Percentiles rank a stretch among this genome's conserved stretches.
These are phyloP conservation scores for Cricetomys ansorgei DNA, from an alignment of 2,113 vertebrate genomes.

Conservation along the genomic window DNA sequence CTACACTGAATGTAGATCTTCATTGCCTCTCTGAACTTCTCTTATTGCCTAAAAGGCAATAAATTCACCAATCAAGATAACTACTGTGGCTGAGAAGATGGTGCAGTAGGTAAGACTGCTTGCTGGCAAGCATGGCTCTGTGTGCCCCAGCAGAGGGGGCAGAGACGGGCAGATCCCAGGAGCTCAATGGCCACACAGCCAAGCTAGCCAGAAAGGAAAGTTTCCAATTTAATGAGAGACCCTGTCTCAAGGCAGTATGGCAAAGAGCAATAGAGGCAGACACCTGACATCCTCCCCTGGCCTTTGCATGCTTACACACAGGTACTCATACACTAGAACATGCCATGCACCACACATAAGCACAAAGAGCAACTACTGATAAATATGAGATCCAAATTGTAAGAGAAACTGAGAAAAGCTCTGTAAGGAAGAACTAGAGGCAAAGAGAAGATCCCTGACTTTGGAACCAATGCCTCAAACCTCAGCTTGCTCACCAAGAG, in stretches of 20 bases:
- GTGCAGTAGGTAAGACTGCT: not conserved
- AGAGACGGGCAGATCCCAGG: not conserved
- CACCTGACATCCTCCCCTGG: not conserved
- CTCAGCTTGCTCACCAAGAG: not conserved
- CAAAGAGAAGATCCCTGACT: not conserved
- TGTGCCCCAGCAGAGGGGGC: not conserved
- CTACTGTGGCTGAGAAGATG: not conserved
- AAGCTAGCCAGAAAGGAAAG: not conserved
- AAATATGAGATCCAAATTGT: not conserved
- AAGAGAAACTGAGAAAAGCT: not conserved
- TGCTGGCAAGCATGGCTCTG: not conserved
- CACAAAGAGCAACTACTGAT: not conserved
- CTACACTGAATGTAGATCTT: not conserved
- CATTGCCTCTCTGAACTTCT: not conserved
- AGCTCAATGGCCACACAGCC: too few species aligned
- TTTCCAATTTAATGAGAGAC: not conserved
- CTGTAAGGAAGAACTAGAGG: not conserved
- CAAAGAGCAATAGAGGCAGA: not conserved
- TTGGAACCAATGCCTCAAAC: too few species aligned
- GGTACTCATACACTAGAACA: too few species aligned
- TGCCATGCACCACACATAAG: not conserved
- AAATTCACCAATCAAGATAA: not conserved
- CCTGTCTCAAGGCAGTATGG: not conserved
- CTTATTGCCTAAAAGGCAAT: not conserved
- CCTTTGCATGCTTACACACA: not conserved